Evolutionary conservation across 2,888 invertebrate genomes (phyloP), one percentile per base, ranked within the genome.

Genomic region (Galerucella nymphaeae): DNA sequence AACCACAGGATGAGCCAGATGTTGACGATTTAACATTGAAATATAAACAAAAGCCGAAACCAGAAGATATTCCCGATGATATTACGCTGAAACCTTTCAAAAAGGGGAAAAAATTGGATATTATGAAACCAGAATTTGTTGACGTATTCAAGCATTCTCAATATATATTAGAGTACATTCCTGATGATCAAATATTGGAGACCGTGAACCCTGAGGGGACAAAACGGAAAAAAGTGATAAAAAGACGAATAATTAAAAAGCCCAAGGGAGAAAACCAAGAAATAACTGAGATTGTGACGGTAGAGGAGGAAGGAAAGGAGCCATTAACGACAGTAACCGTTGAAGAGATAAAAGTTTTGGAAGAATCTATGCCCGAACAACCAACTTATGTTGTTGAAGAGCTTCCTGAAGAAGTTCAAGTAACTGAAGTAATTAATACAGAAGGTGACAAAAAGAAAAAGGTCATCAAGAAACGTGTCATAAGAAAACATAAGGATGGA

Each of bases 41-140:
- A 82, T 81, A 83, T 75, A 78, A 84, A 76, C 80, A 84, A 74
- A 84, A 84, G 74, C 84, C 83, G 62, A 83, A 83, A 70, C 84
- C 82, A 61, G 80, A 82, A 70, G 80, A 80, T 72, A 66, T 58
- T 30, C 75, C 76, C 8, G 87, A 86, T 75, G 83, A 84, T 75
- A 85, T 87, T 61, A 83, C 77, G 80, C 78, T 85, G 68, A 86
- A 84, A 82, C 86, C 85, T 55, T 84, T 85, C 74, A 82, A 76
- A 66, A 82, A 82, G 65, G 80, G 79, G 53, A 83, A 86, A 13
- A 78, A 80, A 8, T 85, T 87, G 69, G 85, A 87, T 61, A 74
- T 73, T 42, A 73, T 38, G n/a, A 58, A 57, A 57, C 66, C 62
- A 5, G 64, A 70, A 38, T 38, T 62, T 18, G 62, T 62, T 53